phyloP scores from a whole-genome alignment of 2,113 vertebrate species.

The Typhlomys cinereus region DNA sequence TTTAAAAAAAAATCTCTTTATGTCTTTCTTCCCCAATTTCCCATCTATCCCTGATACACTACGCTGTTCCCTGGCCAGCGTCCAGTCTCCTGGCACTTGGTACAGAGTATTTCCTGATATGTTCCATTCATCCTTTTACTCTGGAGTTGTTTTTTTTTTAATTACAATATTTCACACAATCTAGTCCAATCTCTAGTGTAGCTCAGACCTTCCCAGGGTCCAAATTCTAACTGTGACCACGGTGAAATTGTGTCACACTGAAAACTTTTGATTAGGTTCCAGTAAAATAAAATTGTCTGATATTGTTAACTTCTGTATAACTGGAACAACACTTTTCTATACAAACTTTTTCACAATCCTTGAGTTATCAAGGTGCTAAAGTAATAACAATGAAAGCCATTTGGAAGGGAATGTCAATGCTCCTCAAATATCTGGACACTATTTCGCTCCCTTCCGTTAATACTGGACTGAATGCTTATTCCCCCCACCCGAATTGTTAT shows the following conservation, averaged over 20 bases:
- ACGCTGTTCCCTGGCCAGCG: not conserved
- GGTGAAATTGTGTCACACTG: accelerated
- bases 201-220: not conserved
- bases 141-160: not conserved
- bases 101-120: not conserved
- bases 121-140: not conserved
- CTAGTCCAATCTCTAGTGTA: no score
- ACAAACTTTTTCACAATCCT: not conserved
- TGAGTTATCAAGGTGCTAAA: no score
- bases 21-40: not conserved
- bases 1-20: not conserved
- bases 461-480: not conserved
- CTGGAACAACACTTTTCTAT: not conserved
- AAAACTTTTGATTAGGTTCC: not conserved
- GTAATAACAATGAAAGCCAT: not conserved
- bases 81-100: accelerated
- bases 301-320: not conserved
- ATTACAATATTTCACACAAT: not conserved
- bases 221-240: no score
- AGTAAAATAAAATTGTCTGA: not conserved
- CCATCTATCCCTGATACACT: not conserved
- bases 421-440: not conserved
- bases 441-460: not conserved
- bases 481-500: not conserved
- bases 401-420: not conserved